phyloP scores from a whole-genome alignment of 2,113 vertebrate species.

The Cochlearius cochlearius region DNA sequence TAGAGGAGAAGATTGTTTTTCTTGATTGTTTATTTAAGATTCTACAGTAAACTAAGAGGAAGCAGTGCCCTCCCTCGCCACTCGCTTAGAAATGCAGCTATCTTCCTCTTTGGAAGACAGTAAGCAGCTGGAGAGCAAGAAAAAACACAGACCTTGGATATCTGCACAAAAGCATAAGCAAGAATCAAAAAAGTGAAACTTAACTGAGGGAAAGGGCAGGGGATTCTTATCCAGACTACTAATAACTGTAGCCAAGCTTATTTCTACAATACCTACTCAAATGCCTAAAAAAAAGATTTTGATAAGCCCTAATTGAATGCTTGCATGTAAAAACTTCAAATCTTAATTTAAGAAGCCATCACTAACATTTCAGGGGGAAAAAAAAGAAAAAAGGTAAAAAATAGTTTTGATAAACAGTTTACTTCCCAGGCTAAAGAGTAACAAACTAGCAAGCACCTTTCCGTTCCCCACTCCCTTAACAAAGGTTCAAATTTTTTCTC shows the following conservation, averaged over 20 bases:
- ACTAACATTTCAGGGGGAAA: not conserved
- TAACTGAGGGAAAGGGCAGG: not conserved
- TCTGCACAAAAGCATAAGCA: not conserved
- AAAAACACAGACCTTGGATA: not conserved
- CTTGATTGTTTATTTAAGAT: not conserved
- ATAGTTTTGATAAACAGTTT: not conserved
- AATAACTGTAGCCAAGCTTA: not conserved
- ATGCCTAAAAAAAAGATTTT: not conserved
- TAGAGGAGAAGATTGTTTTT: not conserved
- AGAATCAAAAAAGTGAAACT: not conserved
- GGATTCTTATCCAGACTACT: not conserved
- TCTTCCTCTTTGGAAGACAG: not conserved
- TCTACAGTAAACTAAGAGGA: not conserved
- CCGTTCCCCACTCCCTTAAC: not conserved
- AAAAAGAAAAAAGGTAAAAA: accelerated
- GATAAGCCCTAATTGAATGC: not conserved
- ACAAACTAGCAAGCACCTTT: accelerated
- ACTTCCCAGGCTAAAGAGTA: not conserved
- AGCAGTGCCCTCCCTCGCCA: not conserved
- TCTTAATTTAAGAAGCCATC: not conserved
- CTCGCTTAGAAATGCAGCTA: not conserved
- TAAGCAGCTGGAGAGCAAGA: not conserved
- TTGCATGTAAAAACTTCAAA: not conserved
- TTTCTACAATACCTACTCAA: not conserved
- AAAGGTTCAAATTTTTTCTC: no score